Evolutionary conservation across 2,888 invertebrate genomes (phyloP), one percentile per base, ranked within the genome.

Genomic region (Cantharis nigra): DNA sequence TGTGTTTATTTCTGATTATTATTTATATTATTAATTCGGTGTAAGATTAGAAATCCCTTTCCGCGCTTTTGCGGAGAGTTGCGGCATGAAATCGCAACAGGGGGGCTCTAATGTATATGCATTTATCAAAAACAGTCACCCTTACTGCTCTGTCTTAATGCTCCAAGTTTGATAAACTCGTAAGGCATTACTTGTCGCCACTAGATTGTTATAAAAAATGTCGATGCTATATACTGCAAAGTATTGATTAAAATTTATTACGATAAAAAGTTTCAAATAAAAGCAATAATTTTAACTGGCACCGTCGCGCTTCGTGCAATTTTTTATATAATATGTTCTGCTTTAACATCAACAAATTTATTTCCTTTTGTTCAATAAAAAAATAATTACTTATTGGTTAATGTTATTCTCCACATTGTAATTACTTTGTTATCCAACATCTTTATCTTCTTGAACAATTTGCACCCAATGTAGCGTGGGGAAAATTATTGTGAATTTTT

Each of bases 11-110:
- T 73, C 77, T 80, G 80, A 82, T 81, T 81, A 81, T 82, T 82
- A 82, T 81, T 81, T 82, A 81, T 81, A 81, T 82, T 81, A 82
- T 81, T 82, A 82, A 81, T 81, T 82, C 80, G 78, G 80, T 80
- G 20, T 77, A 78, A 82, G 82, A 82, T 82, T 82, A 82, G 82
- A 82, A 81, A 81, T 80, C 82, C 80, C 81, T 79, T 75, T 79
- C 69, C 78, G 75, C 79, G 77, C 75, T 74, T 78, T 76, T 76
- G 80, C 77, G 71, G 78, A 74, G 74, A 75, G 74, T 70, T 78
- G 76, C 74, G 77, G 77, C 78, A 72, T 71, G 76, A 78, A 79
- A 80, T 81, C 81, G 64, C 79, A 74, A 78, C 78, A 23, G 65
- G 77, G 79, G 80, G 77, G 70, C 67, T 72, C 75, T 81, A 81